Base-by-base conservation (phyloP, 2,888 invertebrate genomes). In the Eilema griseolum region DNA sequence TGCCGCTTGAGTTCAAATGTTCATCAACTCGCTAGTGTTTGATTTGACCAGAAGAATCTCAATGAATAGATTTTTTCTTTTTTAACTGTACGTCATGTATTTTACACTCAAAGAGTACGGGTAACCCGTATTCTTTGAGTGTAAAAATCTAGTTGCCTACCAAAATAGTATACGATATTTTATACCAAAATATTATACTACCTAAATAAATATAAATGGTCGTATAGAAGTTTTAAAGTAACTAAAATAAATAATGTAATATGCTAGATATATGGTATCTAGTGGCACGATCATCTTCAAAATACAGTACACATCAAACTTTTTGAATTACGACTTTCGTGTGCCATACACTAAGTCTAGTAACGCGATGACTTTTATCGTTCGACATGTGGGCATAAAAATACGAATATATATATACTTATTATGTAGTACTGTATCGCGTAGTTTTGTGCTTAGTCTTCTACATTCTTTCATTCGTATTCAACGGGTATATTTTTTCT, bases 311-410 rank as follows among this genome's bases (percentile, higher is more conserved):
- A 66, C 59, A 77, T 70, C 73, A 82, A 87, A 89, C 75, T 88
- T 86, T 91, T 89, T 90, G 85, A 85, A 81, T 89, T 89, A 91
- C 82, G 83, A 80, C 83, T 85, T 89, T 91, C 94, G 93, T 93
- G 94, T 86, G 84, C 81, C 82, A 71, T 77, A 81, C 84, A 87
- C 86, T 89, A 86, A 84, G 82, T 89, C 86, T 87, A 85, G 82
- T 83, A 83, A 75, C 76, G 73, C 82, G 74, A 85, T 86, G 86
- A 82, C 79, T 89, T 81, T 87, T 90, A 91, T 90, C 88, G 83
- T 82, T 86, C 83, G 84, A 86, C 89, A 90, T 92, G 86, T 89
- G 90, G 84, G 82, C 87, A 92, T 90, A 90, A 90, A 91, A 90
- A 89, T 86, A 83, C 75, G 82, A 86, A 88, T 83, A 83, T 80